Base-by-base conservation (phyloP, 2,888 invertebrate genomes). In the Phaonia tiefii region DNA sequence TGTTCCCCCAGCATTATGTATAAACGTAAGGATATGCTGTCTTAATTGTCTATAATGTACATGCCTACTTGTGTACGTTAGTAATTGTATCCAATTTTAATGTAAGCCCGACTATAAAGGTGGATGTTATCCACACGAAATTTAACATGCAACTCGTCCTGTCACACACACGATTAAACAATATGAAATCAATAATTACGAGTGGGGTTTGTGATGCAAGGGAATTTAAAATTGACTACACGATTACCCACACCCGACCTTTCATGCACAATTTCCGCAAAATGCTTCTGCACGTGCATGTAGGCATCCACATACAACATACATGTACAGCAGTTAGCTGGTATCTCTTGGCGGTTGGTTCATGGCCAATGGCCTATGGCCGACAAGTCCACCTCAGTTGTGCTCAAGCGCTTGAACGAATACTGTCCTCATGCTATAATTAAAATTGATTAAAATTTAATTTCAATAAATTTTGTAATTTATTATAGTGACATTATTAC, bases 391-490 rank as follows among this genome's bases (percentile, higher is more conserved):
- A 39, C 42, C 37, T 42, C 13, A 22, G 22, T 63, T 63, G 63
- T 13, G 42, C 63, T 63, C 63, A 63, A 63, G 63, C 42, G 22
- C 20, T 37, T 37, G 63, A 39, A 39, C 42, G 42, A 39, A 42
- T 63, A 63, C 42, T 63, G 39, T 42, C 60, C 63, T 10, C 22
- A 63, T 46, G 69, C 13, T n/a, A 69, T 63, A 67, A 77, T 77
- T 77, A 74, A 77, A 77, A 76, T 80, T 76, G 73, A 75, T 74
- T 77, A 70, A 74, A 80, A 80, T 71, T 80, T 58, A 76, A 80
- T 80, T 77, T 74, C 60, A 26, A 56, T 67, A 71, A 63, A 71
- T 75, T n/a, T 77, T 80, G 3, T 60, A 74, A 77, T 80, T 77
- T 54, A 77, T 80, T 71, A 77, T 66, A 58, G 65, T 77, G 56